phyloP scores from a whole-genome alignment of 2,797 vertebrate genomes.

The Parotocinclus haroldoi region DNA sequence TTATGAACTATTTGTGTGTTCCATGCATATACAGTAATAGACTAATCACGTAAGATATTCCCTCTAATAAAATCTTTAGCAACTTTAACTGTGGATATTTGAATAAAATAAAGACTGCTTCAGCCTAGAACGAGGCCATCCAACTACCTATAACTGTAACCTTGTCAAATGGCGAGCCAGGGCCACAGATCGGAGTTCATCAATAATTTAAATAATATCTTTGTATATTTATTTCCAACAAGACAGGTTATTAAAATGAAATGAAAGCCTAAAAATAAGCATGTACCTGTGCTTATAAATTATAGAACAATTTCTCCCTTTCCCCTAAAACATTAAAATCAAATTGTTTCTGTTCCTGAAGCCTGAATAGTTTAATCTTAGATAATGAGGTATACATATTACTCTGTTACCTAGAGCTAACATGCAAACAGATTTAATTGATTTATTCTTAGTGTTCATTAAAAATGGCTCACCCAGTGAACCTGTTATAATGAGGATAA shows the following conservation, averaged over 20 bases:
- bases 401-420: conserved; percentile 20
- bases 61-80: conserved; percentile 19
- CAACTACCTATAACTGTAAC: neutral
- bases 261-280: conserved; percentile 21
- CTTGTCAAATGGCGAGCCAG: neutral
- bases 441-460: conserved; percentile 14
- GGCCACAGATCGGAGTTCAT: neutral
- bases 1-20: too few species aligned
- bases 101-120: neutral
- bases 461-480: conserved; percentile 8
- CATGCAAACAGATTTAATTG: conserved; percentile 27
- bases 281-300: conserved; percentile 17
- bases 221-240: conserved; percentile 13
- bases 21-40: too few species aligned
- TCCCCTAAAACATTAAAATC: neutral
- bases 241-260: conserved; percentile 27
- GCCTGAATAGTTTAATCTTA: conserved; percentile 1
- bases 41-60: conserved; percentile 10
- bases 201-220: conserved; percentile 15
- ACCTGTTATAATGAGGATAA: conserved; percentile 2
- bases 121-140: neutral
- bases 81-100: conserved; percentile 9
- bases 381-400: conserved; percentile 19
- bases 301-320: neutral
- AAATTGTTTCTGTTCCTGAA: conserved; percentile 10